phyloP scores from a whole-genome alignment of 1,140 invertebrate genomes.

The Drosophila leontia region DNA sequence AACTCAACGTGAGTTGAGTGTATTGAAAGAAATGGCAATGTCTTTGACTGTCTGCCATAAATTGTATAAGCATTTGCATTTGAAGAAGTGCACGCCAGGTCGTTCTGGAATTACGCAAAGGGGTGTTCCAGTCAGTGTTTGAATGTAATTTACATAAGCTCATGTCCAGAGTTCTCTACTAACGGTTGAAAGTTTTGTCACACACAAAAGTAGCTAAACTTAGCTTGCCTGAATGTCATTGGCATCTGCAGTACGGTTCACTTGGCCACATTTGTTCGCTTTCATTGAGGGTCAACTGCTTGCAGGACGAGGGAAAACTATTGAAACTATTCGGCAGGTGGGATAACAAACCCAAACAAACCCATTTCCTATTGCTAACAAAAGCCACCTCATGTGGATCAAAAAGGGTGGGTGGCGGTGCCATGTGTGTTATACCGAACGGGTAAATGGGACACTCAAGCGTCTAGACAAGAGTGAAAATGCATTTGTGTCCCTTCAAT shows the following conservation, averaged over 20 bases:
- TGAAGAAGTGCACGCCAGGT: slow-evolving; percentile 39
- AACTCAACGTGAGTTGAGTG: slow-evolving; percentile 26
- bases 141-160: slow-evolving; percentile 40
- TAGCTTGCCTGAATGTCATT: slow-evolving; percentile 39
- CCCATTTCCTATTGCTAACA: slow-evolving; percentile 13
- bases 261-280: slow-evolving; percentile 29
- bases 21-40: slow-evolving; percentile 38
- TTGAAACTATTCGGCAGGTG: slow-evolving; percentile 26
- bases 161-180: slow-evolving; percentile 9
- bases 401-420: not conserved
- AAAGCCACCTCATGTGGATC: slow-evolving; percentile 36
- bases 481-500: slow-evolving; percentile 36
- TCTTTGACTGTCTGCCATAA: slow-evolving; percentile 35
- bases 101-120: slow-evolving; percentile 41
- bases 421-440: slow-evolving; percentile 24
- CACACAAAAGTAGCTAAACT: slow-evolving; percentile 54
- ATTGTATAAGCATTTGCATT: slow-evolving; percentile 49
- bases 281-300: slow-evolving; percentile 23
- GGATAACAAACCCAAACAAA: slow-evolving; percentile 12
- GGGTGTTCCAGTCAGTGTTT: slow-evolving; percentile 1
- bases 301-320: not conserved
- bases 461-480: slow-evolving; percentile 47
- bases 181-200: slow-evolving; percentile 42
- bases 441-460: slow-evolving; percentile 17
- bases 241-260: slow-evolving; percentile 45